Evolutionary conservation across 2,113 vertebrate species (phyloP).

Genomic region (Dendropsophus ebraccatus): DNA sequence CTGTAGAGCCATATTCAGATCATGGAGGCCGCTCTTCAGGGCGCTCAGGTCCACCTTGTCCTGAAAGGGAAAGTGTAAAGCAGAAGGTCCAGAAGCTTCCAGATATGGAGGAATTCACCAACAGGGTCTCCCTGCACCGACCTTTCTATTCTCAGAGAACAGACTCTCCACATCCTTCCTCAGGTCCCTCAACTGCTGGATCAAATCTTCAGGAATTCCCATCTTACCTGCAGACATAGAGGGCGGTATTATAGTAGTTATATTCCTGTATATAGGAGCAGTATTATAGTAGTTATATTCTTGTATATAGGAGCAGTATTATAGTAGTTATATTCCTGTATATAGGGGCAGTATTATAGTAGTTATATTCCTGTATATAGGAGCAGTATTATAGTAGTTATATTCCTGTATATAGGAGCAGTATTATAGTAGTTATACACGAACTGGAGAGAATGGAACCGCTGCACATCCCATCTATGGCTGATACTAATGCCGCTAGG

Average conservation of each 20-base stretch:
- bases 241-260: neutral
- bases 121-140: neutral
- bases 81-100: neutral
- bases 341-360: conserved; percentile 7
- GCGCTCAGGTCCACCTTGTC: conserved; percentile 9
- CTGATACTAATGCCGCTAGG: too few relatives aligned
- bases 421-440: conserved; percentile 3
- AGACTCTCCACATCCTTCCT: conserved; percentile 32
- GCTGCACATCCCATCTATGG: too few relatives aligned
- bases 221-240: conserved; percentile 11
- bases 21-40: conserved; percentile 13
- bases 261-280: neutral
- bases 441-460: too few relatives aligned
- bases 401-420: conserved; percentile 5
- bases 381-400: neutral
- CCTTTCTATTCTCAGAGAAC: conserved; percentile 18
- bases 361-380: neutral
- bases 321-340: neutral
- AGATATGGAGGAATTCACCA: neutral
- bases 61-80: neutral
- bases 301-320: neutral
- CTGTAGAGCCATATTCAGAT: conserved; percentile 35
- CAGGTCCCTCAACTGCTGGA: conserved; percentile 16
- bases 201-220: conserved; percentile 30
- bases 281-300: conserved; percentile 17